Percentiles rank a stretch among this genome's conserved stretches.
Evolutionary conservation across 2,797 vertebrate species (phyloP).

Genomic region (Sebastes hubbsi): DNA sequence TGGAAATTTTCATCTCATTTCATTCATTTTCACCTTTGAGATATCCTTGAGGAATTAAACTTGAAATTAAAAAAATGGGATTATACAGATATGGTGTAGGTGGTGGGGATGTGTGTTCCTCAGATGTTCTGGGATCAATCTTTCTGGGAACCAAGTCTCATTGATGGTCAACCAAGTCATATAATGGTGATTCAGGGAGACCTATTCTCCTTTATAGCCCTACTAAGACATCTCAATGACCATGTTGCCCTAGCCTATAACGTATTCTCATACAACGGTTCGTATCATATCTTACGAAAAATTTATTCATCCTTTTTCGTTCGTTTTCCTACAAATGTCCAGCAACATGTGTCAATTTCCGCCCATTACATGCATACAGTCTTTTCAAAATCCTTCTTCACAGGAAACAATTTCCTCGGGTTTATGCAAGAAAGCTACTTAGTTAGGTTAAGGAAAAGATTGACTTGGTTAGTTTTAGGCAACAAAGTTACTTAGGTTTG

Average conservation of each 20-base stretch:
- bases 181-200: neutral
- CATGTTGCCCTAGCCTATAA: neutral
- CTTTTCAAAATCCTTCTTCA: neutral
- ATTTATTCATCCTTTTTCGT: no score
- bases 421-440: neutral
- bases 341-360: neutral
- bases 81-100: neutral
- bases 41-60: neutral
- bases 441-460: neutral
- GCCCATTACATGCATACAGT: neutral
- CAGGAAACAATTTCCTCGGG: neutral
- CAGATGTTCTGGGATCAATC: neutral
- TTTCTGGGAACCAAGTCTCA: neutral
- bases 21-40: neutral
- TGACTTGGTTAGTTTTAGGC: neutral
- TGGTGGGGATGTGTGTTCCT: neutral
- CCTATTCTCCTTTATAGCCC: neutral
- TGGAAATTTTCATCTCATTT: neutral
- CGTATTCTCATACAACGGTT: no score
- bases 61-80: neutral
- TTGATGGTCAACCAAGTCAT: neutral
- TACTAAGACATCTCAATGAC: neutral
- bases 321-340: no score
- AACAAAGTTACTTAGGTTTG: neutral
- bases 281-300: no score